Base-by-base conservation (phyloP, 2,113 vertebrate genomes). In the Glaucidium brasilianum region DNA sequence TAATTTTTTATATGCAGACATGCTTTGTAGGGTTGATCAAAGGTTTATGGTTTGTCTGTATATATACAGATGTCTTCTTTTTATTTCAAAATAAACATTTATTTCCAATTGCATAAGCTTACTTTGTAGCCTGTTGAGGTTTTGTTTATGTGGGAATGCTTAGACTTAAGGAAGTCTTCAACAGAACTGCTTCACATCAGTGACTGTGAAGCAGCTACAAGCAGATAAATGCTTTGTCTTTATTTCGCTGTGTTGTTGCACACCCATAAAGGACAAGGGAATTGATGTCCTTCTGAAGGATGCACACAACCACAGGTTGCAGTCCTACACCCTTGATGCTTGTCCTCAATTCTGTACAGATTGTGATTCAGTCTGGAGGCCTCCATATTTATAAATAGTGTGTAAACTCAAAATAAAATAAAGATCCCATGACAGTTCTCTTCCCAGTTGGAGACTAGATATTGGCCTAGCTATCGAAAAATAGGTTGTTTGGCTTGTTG, bases 71-170 rank as follows among this genome's bases (percentile, higher is more conserved):
- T 77, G 34, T 63, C 27, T 6, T 82, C 64, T 68, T 91, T 89
- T 87, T 67, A 75, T 82, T 96, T 96, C 37, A 90, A 85, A 96
- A 87, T 41, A 94, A 96, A 90, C 81, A 34, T 78, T 94, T 94
- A 63, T 87, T 96, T 94, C 89, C 77, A 82, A 22, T 87, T 78
- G 67, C 56, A 39, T 55, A 84, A 76, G n/a, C 62, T 79, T n/a
- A 34, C 64, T 90, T 64, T 80, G 85, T 73, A 83, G 88, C 0
- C 1, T 35, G 50, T 45, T 78, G 64, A 67, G 52, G 64, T 63
- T 96, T 94, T 92, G 80, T 95, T 94, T 96, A 74, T 35, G 32
- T 60, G 86, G 56, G 73, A 91, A 37, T 53, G 62, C 49, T 93
- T 87, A 71, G 39, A 78, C 53, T 95, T 94, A 39, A 75, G 59